These are phyloP conservation scores for Chrysogorgia sp. DNA, from an alignment of 92 coral and sea anemone species.

Conservation along the genomic window DNA sequence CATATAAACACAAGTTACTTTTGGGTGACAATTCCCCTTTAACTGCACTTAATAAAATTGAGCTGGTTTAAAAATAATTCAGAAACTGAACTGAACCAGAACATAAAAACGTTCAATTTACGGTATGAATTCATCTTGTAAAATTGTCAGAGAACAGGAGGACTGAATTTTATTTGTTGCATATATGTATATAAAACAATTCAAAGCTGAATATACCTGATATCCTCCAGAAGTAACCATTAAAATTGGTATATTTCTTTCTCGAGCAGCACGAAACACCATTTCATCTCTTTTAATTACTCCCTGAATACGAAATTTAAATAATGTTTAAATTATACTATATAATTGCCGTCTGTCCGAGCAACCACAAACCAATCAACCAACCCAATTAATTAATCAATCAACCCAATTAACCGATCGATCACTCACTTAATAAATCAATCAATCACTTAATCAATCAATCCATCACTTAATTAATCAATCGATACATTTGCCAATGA, in stretches of 20 bases:
- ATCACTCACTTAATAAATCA: background rate
- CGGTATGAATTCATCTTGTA: too few relatives aligned
- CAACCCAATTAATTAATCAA: background rate
- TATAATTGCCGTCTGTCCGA: background rate
- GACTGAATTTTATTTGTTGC: too few relatives aligned
- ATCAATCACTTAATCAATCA: background rate
- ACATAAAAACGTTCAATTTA: too few relatives aligned
- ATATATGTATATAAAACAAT: background rate
- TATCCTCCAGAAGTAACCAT: constrained; percentile 99
- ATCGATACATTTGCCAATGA: too few relatives aligned
- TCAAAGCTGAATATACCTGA: constrained; percentile 61
- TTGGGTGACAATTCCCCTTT: too few relatives aligned
- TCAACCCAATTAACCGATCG: background rate
- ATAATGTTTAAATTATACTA: too few relatives aligned
- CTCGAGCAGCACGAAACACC: constrained; percentile 79
- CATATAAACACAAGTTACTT: too few relatives aligned
- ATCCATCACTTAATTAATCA: background rate
- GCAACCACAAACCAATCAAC: background rate
- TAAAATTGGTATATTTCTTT: constrained; percentile 74
- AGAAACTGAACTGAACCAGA: too few relatives aligned
- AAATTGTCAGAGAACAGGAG: too few relatives aligned
- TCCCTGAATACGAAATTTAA: constrained; percentile 61
- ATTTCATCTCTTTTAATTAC: constrained; percentile 90
- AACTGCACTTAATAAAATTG: too few relatives aligned
- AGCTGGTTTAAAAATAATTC: too few relatives aligned